Percentiles rank a stretch among this genome's conserved stretches.
These are phyloP conservation scores for Eidolon helvum DNA, from an alignment of 2,113 vertebrate species.

Conservation along the genomic window DNA sequence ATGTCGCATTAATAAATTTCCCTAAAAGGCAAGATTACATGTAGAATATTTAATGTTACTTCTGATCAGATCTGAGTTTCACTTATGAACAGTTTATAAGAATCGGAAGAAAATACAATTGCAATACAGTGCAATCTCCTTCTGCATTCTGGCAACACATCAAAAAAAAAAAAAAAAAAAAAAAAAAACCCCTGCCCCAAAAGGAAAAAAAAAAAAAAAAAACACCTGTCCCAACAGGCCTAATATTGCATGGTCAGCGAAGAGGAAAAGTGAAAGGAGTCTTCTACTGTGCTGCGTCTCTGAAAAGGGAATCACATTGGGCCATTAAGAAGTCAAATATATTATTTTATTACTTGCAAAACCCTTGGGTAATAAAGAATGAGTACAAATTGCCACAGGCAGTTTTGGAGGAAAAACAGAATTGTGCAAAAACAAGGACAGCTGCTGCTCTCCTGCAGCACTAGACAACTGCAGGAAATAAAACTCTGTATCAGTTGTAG, in stretches of 20 bases:
- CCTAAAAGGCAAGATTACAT: neutral
- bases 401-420: constrained; percentile 75
- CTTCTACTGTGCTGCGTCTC: constrained; percentile 71
- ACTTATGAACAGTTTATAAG: neutral
- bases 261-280: constrained; percentile 70
- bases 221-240: constrained; percentile 60
- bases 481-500: neutral
- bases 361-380: constrained; percentile 81
- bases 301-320: constrained; percentile 76
- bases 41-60: constrained; percentile 7
- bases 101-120: neutral
- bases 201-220: constrained; percentile 72
- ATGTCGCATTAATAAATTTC: constrained; percentile 25
- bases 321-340: constrained; percentile 81
- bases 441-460: constrained; percentile 69
- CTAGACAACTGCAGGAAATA: neutral
- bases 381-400: constrained; percentile 79
- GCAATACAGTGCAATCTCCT: neutral
- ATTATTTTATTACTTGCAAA: constrained; percentile 82
- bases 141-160: constrained; percentile 42
- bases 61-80: constrained; percentile 24
- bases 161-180: constrained; percentile 76
- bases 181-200: too few species aligned
- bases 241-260: constrained; percentile 69
- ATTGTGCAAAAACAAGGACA: constrained; percentile 79